Conservation (phyloP, 2,113 vertebrate genomes). For the Connochaetes taurinus region DNA sequence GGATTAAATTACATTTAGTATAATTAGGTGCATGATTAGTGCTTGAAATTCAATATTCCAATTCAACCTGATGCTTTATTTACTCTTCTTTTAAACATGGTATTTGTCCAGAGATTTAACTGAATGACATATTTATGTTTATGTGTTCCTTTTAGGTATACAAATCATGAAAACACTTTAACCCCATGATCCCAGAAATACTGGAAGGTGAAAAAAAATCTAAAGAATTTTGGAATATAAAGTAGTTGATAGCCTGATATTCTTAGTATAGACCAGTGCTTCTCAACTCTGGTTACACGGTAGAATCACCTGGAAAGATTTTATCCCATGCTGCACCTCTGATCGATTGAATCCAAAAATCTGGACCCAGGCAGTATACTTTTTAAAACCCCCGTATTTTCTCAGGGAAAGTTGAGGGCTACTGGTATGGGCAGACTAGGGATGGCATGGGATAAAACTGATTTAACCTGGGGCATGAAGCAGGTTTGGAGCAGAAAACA, state of each 20-base stretch:
- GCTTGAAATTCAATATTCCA: constrained; percentile 42
- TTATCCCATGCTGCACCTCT: not conserved
- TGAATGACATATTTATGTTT: not conserved
- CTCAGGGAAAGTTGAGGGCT: not conserved
- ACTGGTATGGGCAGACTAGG: not conserved
- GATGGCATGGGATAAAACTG: not conserved
- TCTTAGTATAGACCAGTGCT: not conserved
- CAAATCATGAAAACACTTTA: not conserved
- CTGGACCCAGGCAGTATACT: not conserved
- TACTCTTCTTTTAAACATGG: not conserved
- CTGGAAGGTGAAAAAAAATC: not conserved
- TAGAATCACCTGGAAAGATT: not conserved
- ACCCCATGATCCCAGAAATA: not conserved
- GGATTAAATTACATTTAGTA: constrained; percentile 30
- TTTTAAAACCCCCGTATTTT: not conserved
- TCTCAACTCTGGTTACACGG: not conserved
- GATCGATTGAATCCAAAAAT: not conserved
- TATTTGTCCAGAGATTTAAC: constrained; percentile 33
- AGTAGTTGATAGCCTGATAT: not conserved
- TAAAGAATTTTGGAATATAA: not conserved
- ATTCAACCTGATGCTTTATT: not conserved
- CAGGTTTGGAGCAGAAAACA: not conserved
- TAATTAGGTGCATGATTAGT: constrained; percentile 2
- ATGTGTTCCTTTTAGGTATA: not conserved
- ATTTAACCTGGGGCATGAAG: not conserved